Evolutionary conservation across 1,140 invertebrate species (phyloP).

Genomic region (Leptinotarsa defecta): DNA sequence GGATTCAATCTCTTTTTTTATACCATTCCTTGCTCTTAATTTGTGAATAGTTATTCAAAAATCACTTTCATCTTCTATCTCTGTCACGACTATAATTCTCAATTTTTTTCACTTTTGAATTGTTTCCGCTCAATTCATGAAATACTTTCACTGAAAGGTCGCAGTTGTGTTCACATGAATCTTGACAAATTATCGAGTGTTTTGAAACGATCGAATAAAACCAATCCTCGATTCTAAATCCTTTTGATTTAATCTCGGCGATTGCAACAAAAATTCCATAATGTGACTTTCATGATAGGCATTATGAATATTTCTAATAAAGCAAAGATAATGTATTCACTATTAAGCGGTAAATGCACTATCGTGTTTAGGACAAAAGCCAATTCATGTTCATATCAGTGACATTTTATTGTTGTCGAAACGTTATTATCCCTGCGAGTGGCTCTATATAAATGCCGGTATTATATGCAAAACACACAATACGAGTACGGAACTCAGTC

Average conservation of each 20-base stretch:
- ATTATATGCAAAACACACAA: constrained; percentile 6
- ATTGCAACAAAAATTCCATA: not conserved
- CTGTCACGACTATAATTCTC: too few species aligned
- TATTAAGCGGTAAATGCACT: constrained; percentile 16
- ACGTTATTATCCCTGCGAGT: constrained; percentile 8
- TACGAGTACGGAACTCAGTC: not conserved
- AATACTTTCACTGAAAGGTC: too few species aligned
- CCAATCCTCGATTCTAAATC: not conserved
- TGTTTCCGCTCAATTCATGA: too few species aligned
- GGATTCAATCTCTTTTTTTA: too few species aligned
- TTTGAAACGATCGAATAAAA: too few species aligned
- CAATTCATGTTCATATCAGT: constrained; percentile 18
- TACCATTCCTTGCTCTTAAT: too few species aligned
- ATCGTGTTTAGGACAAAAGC: constrained; percentile 21
- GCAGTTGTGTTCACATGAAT: too few species aligned
- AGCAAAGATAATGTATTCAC: constrained; percentile 4
- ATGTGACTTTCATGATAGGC: constrained; percentile 8
- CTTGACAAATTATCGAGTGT: too few species aligned
- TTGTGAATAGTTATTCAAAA: too few species aligned
- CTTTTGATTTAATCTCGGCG: not conserved
- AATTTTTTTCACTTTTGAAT: too few species aligned
- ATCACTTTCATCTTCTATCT: too few species aligned
- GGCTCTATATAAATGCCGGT: constrained; percentile 9
- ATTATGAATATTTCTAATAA: constrained; percentile 7
- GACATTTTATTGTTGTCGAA: constrained; percentile 24